These are phyloP conservation scores for Drosophila bipectinata DNA, from an alignment of 1,140 invertebrate genomes.

Conservation along the genomic window DNA sequence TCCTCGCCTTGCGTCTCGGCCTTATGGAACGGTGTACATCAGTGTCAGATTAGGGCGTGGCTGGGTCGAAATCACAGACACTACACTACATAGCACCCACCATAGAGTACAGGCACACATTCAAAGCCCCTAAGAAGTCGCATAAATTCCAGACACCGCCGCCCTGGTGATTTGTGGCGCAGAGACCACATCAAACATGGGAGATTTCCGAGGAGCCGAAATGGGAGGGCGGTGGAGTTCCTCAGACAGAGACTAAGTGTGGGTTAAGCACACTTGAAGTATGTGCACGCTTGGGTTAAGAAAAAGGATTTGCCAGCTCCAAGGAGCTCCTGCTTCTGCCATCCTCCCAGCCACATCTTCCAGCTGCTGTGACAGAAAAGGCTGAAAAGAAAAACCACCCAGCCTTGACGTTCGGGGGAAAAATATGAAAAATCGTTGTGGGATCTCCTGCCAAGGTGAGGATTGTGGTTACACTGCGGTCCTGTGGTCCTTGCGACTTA, in stretches of 20 bases:
- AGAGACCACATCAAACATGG: slow-evolving; percentile 73
- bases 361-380: slow-evolving; percentile 9
- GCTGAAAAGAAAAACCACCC: slow-evolving; percentile 20
- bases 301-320: slow-evolving; percentile 69
- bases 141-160: slow-evolving; percentile 74
- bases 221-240: slow-evolving; percentile 7
- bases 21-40: slow-evolving; percentile 63
- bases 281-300: slow-evolving; percentile 67
- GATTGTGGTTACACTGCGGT: slow-evolving; percentile 61
- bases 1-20: slow-evolving; percentile 2
- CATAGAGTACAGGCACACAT: slow-evolving; percentile 7
- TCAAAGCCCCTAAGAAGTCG: slow-evolving; percentile 49
- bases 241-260: slow-evolving; percentile 53
- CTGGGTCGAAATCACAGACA: slow-evolving; percentile 65
- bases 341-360: neutral
- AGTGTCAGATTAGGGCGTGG: slow-evolving; percentile 73
- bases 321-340: slow-evolving; percentile 2
- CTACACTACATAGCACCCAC: slow-evolving; percentile 32
- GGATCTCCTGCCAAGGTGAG: slow-evolving; percentile 41
- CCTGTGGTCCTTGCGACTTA: slow-evolving; percentile 45
- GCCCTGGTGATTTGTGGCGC: slow-evolving; percentile 71
- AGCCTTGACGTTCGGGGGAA: slow-evolving; percentile 38
- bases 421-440: slow-evolving; percentile 78
- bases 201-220: slow-evolving; percentile 17
- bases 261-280: slow-evolving; percentile 75